Conservation (phyloP, 2,888 invertebrate species). For the Diaprepes abbreviatus region DNA sequence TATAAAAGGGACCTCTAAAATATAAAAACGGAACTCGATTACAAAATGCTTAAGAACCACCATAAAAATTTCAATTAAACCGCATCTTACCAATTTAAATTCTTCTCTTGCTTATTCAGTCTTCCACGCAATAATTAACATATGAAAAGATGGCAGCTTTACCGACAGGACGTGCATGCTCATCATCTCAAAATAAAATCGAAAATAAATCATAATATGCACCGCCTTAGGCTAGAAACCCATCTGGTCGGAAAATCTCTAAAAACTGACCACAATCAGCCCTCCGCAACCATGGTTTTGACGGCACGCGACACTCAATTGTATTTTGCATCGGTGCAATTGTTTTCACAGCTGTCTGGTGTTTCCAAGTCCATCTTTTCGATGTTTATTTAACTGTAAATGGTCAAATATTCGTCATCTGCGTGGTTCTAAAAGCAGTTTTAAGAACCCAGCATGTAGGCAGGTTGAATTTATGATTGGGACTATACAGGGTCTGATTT, state of each 20-base stretch:
- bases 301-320: constrained; percentile 5
- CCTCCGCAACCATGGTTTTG: neutral
- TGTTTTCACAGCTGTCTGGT: neutral
- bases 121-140: neutral
- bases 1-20: too few relatives aligned
- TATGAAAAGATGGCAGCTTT: constrained; percentile 3
- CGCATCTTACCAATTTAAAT: constrained; percentile 4
- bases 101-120: constrained; percentile 3
- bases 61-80: constrained; percentile 12
- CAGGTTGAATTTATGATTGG: constrained; percentile 4
- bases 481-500: constrained; percentile 14
- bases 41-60: neutral
- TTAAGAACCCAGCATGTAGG: constrained; percentile 17
- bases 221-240: constrained; percentile 5
- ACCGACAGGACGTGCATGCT: neutral
- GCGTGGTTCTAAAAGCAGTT: constrained; percentile 10
- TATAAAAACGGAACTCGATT: too few relatives aligned
- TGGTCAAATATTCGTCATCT: constrained; percentile 11
- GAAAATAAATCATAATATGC: neutral
- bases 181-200: neutral
- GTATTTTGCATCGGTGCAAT: neutral
- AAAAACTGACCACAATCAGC: neutral
- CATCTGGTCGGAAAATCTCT: constrained; percentile 11
- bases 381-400: constrained; percentile 15
- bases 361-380: neutral